Base-by-base conservation (phyloP, 2,888 invertebrate genomes). In the Tortrix viridana region DNA sequence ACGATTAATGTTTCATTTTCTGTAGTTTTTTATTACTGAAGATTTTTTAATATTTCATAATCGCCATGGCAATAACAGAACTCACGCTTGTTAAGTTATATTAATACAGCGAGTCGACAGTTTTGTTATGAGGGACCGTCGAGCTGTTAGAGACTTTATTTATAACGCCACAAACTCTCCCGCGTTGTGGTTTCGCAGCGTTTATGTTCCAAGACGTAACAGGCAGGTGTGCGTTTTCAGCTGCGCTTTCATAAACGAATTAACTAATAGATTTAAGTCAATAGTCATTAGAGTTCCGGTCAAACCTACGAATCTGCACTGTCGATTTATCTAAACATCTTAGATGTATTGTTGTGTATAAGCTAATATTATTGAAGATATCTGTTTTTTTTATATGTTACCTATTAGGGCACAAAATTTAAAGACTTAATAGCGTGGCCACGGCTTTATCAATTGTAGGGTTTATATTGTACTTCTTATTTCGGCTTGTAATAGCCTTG, bases 81-180 rank as follows among this genome's bases (percentile, higher is more conserved):
- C 16, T n/a, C 5, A 14, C 14, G n/a, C 37, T 16, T 6, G 16
- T 37, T 6, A 32, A 20, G 19, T 61, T 19, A 55, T 55, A 55
- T 49, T 50, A 37, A 50, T 50, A 37, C 37, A 55, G 0, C 44
- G 38, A 55, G 48, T 49, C 60, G n/a, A 44, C 9, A 26, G 48
- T 16, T 5, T 32, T 49, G 37, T 50, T 37, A 19, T 14, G 19
- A 20, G 18, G 44, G 38, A 44, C 37, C 12, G 37, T 19, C 18
- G 44, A 44, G 19, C 54, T 14, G 26, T 55, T 55, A 14, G 44
- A 37, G 49, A 56, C 38, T 56, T 52, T 62, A 62, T 62, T 62
- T 62, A 57, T 62, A 62, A 41, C 62, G 26, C 50, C 62, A 57
- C 50, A 37, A 59, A 52, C 56, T 62, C 56, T 57, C 62, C 62